Base-by-base conservation (phyloP, 2,113 vertebrate species). In the Leuciscus idus region DNA sequence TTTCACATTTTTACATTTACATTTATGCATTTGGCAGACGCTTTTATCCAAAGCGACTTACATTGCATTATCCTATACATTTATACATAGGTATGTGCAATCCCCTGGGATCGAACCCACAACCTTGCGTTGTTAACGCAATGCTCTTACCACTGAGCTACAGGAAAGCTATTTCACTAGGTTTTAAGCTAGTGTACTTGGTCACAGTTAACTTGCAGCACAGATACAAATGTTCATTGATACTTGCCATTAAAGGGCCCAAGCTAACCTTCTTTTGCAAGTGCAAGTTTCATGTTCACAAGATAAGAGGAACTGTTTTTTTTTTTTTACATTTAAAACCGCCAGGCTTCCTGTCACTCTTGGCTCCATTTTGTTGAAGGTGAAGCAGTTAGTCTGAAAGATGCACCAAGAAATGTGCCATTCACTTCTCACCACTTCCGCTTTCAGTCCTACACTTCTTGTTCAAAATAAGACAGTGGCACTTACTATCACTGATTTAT, bases 321-420 rank as follows among this genome's bases (percentile, higher is more conserved):
- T 15, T 33, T 78, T 39, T 59, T 46, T 33, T 68, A 26, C 68
- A 13, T 21, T 48, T 46, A 61, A 81, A 86, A 81, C 78, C 85
- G 6, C 80, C 5, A 61, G 28, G 39, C 85, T 87, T 87, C 85
- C 85, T 87, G 85, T 74, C 72, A 55, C 59, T 73, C 46, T 70
- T 52, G 68, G 21, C 50, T 75, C 74, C 59, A 46, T 87, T 74
- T 62, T 52, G 55, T n/a, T n/a, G 78, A 81, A 81, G 79, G 52
- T 86, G 55, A 74, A 82, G 55, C 57, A 64, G 68, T 61, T 33
- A 72, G 23, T 81, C 77, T 82, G 55, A 82, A 81, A 82, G 23
- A 48, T 64, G 39, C 28, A 26, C 73, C 50, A 70, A 85, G 46
- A n/a, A 73, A 26, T 72, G 73, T 85, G n/a, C 73, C 74, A 50